These are phyloP conservation scores for Drosophila maculinotata DNA, from an alignment of 2,888 invertebrate species.

Conservation along the genomic window DNA sequence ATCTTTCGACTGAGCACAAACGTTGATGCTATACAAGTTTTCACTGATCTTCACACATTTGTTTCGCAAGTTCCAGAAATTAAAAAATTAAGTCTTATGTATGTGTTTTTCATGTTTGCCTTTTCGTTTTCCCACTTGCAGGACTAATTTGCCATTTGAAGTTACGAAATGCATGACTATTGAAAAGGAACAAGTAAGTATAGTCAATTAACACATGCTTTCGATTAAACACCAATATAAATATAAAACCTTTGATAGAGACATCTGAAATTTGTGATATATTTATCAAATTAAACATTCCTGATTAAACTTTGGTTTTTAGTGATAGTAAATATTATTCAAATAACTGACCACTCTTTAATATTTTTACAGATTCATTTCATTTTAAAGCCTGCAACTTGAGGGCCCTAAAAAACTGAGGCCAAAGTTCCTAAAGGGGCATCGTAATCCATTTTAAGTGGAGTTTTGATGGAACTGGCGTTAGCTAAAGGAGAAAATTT, in stretches of 20 bases:
- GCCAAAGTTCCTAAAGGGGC: neutral
- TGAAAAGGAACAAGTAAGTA: too few species aligned
- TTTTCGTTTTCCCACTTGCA: too few species aligned
- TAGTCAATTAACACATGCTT: too few species aligned
- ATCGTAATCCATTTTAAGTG: neutral
- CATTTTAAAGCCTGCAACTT: neutral
- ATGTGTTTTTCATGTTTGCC: too few species aligned
- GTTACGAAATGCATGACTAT: too few species aligned
- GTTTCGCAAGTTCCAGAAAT: too few species aligned
- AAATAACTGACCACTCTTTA: neutral
- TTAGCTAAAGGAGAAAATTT: too few species aligned
- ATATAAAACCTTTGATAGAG: conserved; percentile 61
- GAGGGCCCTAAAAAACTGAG: neutral
- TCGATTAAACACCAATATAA: neutral
- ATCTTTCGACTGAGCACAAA: conserved; percentile 83
- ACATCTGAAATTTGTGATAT: conserved; percentile 57
- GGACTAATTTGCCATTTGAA: too few species aligned
- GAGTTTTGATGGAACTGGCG: neutral
- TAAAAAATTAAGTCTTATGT: too few species aligned
- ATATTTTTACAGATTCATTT: neutral
- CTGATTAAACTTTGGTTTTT: conserved; percentile 20
- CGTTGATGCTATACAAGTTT: conserved; percentile 76
- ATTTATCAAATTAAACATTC: conserved; percentile 46
- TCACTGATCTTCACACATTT: conserved; percentile 75
- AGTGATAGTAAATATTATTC: neutral